Evolutionary conservation across 2,888 invertebrate species (phyloP).

Genomic region (Mythimna lalbum): DNA sequence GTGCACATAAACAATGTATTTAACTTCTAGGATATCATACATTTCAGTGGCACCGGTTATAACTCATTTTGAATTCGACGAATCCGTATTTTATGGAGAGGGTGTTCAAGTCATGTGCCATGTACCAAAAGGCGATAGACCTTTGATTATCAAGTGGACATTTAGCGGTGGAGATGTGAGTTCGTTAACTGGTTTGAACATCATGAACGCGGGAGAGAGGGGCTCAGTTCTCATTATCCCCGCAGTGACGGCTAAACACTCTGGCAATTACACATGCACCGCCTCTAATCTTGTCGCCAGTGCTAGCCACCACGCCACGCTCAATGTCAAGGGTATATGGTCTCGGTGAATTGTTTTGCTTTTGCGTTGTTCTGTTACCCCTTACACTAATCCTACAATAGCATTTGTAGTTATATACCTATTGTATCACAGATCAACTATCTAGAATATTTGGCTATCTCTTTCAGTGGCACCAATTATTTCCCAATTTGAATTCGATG

Average conservation of each 20-base stretch:
- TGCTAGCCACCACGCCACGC: conserved; percentile 90
- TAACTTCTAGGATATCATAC: conserved; percentile 52
- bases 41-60: conserved; percentile 91
- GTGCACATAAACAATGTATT: conserved; percentile 31
- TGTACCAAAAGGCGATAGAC: conserved; percentile 92
- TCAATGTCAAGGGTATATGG: conserved; percentile 92
- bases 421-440: conserved; percentile 41
- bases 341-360: conserved; percentile 79
- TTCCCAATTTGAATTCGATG: conserved; percentile 91
- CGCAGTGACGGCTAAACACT: conserved; percentile 92
- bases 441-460: conserved; percentile 63
- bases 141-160: conserved; percentile 94
- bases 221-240: conserved; percentile 93
- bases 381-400: conserved; percentile 56
- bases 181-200: conserved; percentile 91
- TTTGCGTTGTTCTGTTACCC: conserved; percentile 73
- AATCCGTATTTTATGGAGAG: conserved; percentile 90
- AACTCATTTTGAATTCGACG: conserved; percentile 91
- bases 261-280: conserved; percentile 93
- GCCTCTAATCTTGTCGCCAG: conserved; percentile 92
- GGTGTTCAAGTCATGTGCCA: conserved; percentile 91
- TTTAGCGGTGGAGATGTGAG: conserved; percentile 92
- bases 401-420: conserved; percentile 42
- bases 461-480: conserved; percentile 91
- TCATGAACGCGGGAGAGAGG: conserved; percentile 92